A percentile compares a stretch with the other conserved stretches of the same genome.
phyloP scores from a whole-genome alignment of 1,140 invertebrate genomes.

The Belonocnema kinseyi region DNA sequence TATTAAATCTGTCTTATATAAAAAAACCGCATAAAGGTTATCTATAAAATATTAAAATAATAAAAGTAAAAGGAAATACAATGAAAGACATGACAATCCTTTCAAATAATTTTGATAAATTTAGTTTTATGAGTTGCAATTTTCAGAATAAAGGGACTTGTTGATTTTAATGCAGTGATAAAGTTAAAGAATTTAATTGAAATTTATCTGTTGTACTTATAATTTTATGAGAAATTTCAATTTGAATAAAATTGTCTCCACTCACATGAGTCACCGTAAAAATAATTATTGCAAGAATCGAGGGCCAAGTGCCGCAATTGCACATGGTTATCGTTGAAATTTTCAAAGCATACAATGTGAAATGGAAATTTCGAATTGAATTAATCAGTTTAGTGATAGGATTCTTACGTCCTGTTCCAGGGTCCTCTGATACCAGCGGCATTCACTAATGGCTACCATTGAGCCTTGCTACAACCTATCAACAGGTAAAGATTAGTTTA shows the following conservation, averaged over 20 bases:
- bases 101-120: background rate
- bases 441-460: conserved; percentile 96
- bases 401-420: conserved; percentile 76
- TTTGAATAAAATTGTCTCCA: background rate
- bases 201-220: no score
- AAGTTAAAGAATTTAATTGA: no score
- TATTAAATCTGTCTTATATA: no score
- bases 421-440: conserved; percentile 94
- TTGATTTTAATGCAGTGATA: no score
- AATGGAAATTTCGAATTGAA: conserved; percentile 49
- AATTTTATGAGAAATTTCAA: no score
- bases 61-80: background rate
- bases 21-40: no score
- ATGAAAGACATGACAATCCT: background rate
- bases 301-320: conserved; percentile 62
- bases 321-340: conserved; percentile 43
- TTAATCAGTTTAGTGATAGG: conserved; percentile 51
- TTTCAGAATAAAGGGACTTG: no score
- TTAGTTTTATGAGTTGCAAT: no score
- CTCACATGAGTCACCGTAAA: background rate
- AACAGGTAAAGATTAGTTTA: conserved; percentile 69
- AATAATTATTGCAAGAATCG: conserved; percentile 44
- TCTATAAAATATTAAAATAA: no score
- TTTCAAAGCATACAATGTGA: conserved; percentile 41
- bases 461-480: conserved; percentile 79